Evolutionary conservation across 2,888 invertebrate species (phyloP).

Genomic region (Andrena marginata): DNA sequence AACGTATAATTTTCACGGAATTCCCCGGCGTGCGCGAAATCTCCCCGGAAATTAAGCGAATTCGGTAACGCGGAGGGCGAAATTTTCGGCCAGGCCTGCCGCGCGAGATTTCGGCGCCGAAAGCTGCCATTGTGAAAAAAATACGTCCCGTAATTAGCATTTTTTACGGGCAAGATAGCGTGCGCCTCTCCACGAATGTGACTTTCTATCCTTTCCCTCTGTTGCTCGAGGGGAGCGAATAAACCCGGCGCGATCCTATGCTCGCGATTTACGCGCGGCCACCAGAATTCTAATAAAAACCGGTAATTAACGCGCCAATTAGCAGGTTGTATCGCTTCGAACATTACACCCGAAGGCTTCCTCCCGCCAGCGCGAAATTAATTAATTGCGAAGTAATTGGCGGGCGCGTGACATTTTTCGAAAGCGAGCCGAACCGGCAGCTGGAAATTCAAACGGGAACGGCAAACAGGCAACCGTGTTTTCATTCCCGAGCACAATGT

Average conservation of each 20-base stretch:
- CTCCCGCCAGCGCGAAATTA: conserved; percentile 5
- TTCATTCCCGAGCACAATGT: too few relatives aligned
- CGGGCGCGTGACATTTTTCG: background rate
- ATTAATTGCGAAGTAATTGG: conserved; percentile 41
- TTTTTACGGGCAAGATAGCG: conserved; percentile 9
- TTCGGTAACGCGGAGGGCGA: background rate
- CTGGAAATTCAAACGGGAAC: background rate
- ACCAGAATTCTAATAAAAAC: conserved; percentile 24
- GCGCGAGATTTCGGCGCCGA: background rate
- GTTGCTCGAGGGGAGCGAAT: background rate
- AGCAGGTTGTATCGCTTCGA: conserved; percentile 6
- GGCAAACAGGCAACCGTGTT: too few relatives aligned
- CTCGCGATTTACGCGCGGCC: conserved; percentile 23
- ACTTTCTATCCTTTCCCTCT: background rate
- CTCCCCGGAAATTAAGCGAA: background rate
- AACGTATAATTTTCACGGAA: background rate
- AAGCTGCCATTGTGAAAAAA: background rate
- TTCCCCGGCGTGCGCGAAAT: background rate
- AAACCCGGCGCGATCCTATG: conserved; percentile 8
- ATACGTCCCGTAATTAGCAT: conserved; percentile 35
- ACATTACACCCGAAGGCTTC: conserved; percentile 15
- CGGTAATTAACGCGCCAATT: conserved; percentile 44
- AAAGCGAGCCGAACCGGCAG: background rate
- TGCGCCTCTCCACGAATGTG: too few relatives aligned
- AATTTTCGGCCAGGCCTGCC: background rate